Evolutionary conservation across 2,797 vertebrate genomes (phyloP).

Genomic region (Lepus townsendii): DNA sequence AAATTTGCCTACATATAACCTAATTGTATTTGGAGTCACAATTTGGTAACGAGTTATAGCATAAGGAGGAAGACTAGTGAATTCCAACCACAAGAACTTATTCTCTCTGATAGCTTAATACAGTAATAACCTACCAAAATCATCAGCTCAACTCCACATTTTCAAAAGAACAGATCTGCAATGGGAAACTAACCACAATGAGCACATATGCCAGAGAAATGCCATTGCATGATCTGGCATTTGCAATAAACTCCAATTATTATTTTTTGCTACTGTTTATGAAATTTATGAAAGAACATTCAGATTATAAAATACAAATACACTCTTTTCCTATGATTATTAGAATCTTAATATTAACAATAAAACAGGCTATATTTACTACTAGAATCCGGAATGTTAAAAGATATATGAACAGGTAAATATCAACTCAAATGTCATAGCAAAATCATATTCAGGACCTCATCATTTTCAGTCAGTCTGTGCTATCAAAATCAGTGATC

Average conservation of each 20-base stretch:
- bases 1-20: not conserved
- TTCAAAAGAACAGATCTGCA: not conserved
- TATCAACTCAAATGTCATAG: not conserved
- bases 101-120: not conserved
- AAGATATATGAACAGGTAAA: not conserved
- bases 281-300: not conserved
- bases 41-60: not conserved
- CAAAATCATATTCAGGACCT: not conserved
- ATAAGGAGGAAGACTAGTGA: not conserved
- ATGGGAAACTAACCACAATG: not conserved
- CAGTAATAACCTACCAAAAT: not conserved
- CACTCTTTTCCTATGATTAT: not conserved
- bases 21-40: not conserved
- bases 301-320: not conserved
- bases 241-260: not conserved
- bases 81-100: not conserved
- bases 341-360: not conserved
- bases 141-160: not conserved
- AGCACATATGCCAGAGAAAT: not conserved
- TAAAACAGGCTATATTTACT: not conserved
- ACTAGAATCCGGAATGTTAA: not conserved
- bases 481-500: not conserved
- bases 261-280: not conserved
- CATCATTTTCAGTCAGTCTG: not conserved
- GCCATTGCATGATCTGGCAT: not conserved